These are phyloP conservation scores for Lasius platythorax DNA, from an alignment of 2,888 invertebrate genomes.

Conservation along the genomic window DNA sequence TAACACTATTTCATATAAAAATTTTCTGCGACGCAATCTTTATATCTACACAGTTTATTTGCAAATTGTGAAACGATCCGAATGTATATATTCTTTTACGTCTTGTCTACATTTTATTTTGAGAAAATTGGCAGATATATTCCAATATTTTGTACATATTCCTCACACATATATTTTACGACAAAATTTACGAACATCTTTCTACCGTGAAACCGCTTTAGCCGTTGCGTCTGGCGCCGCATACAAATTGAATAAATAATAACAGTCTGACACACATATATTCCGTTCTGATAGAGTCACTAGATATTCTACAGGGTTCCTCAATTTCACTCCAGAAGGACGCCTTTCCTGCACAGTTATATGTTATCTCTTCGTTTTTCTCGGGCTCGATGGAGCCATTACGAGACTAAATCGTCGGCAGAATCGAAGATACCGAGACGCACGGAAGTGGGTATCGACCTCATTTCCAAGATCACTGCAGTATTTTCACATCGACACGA, in stretches of 20 bases:
- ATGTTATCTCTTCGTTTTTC: conserved; percentile 57
- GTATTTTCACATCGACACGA: conserved; percentile 70
- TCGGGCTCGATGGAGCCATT: conserved; percentile 49
- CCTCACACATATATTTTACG: background rate
- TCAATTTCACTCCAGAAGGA: conserved; percentile 63
- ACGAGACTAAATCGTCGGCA: conserved; percentile 64
- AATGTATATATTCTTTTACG: background rate
- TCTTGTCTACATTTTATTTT: background rate
- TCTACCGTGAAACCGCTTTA: conserved; percentile 22
- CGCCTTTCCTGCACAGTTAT: conserved; percentile 60
- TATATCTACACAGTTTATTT: background rate
- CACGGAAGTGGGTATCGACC: conserved; percentile 66
- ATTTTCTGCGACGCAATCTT: background rate
- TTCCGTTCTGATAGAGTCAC: conserved; percentile 54
- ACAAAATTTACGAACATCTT: conserved; percentile 16
- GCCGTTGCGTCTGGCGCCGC: conserved; percentile 25
- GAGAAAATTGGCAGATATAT: background rate
- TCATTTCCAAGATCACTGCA: conserved; percentile 68
- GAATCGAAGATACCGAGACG: conserved; percentile 61
- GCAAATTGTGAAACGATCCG: background rate
- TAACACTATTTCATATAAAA: background rate
- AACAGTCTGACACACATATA: conserved; percentile 29
- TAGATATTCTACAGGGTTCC: conserved; percentile 42
- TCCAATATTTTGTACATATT: background rate
- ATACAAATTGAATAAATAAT: conserved; percentile 52